Base-by-base conservation (phyloP, 2,888 invertebrate genomes). In the Acleris holmiana region DNA sequence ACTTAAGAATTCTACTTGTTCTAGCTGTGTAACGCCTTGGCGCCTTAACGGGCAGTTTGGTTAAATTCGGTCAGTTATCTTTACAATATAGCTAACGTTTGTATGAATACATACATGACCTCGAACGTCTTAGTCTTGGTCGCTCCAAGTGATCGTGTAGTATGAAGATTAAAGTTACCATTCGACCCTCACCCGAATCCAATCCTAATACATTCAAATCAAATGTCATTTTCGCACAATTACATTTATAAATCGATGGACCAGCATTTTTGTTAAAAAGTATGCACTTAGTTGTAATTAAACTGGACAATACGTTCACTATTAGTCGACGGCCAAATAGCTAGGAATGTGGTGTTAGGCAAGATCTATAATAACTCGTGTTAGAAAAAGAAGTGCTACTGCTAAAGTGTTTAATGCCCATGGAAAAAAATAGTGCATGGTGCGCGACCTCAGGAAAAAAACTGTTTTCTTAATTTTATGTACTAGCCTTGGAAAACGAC, bases 181-280 rank as follows among this genome's bases (percentile, higher is more conserved):
- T 40, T 47, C 50, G 61, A 55, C 61, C 61, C 61, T 66, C 61
- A 66, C 46, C 46, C 56, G 61, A 46, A 57, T 63, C 25, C 46
- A 10, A 49, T 25, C 19, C 1, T 41, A 56, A 19, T 62, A 29
- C 56, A 56, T 46, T 13, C 6, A 17, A 15, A 7, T 17, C 57
- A 49, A 57, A 63, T 51, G 8, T 35, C 18, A 18, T 29, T 17
- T 15, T 15, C 17, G 10, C 61, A 21, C 56, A 18, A 25, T 44
- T 50, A 18, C 15, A 23, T 17, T 35, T 40, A 2, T 8, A 41
- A 54, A 41, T 54, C 41, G 21, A n/a, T 41, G 4, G n/a, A 41
- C 10, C 10, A 13, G 2, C 13, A 41, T 41, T 41, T 44, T 44
- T 5, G 17, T 17, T 44, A 6, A 17, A 44, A n/a, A 44, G 4